Base-by-base conservation (phyloP, 2,113 vertebrate genomes). In the Ramphastos sulfuratus region DNA sequence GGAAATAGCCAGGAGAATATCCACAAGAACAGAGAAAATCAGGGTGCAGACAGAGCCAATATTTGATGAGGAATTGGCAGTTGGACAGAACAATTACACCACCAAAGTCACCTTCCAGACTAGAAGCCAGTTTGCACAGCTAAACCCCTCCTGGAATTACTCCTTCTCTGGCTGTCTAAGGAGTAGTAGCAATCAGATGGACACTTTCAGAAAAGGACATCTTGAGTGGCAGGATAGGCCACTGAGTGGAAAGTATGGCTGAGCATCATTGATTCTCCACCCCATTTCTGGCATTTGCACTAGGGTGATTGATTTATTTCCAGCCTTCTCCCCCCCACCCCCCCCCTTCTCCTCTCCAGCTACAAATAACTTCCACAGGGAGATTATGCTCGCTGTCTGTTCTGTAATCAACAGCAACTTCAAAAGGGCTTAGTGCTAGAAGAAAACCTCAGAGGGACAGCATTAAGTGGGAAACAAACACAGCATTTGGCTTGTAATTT, bases 391-490 rank as follows among this genome's bases (percentile, higher is more conserved):
- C 6, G 42, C 42, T 42, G 54, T 69, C 70, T 93, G 84, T 84
- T 91, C 84, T 87, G 82, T 85, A 95, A 95, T 95, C 88, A 94
- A 60, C 81, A 88, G 73, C 73, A 60, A 60, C 90, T 91, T 88
- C 93, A 74, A 84, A 91, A 94, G 74, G 74, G 88, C 64, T 94
- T 80, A 82, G 52, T 0, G 0, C 79, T 85, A 8, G 67, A 91
- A 65, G 86, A 33, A 94, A 92, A 74, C 67, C 93, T 91, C 73
- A 0, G 12, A 93, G 94, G 83, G 73, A 28, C 2, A 2, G 46
- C 9, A 6, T 82, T 85, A 78, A 85, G 65, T 58, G 76, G 84
- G 92, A 91, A 94, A 94, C 89, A 96, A 83, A 60, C 75, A 20
- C 56, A 82, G 82, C 46, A 5, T 85, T 96, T 78, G 89, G 64